Conservation (phyloP, 2,797 vertebrate species). For the Heteromormyrus szaboi region DNA sequence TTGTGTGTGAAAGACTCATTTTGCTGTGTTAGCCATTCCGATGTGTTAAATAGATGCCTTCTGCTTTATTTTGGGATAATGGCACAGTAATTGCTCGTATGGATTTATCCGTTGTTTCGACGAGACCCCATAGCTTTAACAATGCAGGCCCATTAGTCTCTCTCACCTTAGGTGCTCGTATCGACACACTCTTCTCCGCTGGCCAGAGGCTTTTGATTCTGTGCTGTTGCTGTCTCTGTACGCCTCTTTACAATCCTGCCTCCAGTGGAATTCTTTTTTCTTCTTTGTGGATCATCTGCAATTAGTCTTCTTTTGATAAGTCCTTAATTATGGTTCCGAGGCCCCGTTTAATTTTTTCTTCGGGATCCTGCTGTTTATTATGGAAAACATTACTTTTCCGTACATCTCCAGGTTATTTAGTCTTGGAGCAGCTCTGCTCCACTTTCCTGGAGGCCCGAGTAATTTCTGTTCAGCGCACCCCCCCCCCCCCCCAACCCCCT, state of each 20-base stretch:
- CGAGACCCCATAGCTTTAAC: conserved; percentile 5
- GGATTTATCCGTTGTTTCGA: conserved; percentile 19
- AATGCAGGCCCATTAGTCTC: conserved; percentile 12
- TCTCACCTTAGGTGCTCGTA: not conserved
- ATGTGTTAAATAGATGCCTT: conserved; percentile 3
- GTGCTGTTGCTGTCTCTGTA: not conserved
- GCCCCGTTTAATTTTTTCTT: not conserved
- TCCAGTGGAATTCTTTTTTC: not conserved
- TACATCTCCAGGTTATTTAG: not conserved
- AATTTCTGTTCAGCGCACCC: not conserved
- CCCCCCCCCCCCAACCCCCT: not conserved
- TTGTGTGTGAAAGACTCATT: not conserved
- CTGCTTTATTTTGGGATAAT: conserved; percentile 10
- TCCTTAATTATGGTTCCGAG: not conserved
- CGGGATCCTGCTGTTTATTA: not conserved
- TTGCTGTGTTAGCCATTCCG: not conserved
- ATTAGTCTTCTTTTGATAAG: not conserved
- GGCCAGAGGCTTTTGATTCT: conserved; percentile 1
- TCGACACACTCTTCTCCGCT: not conserved
- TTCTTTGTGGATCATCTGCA: not conserved
- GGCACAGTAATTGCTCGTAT: conserved; percentile 20
- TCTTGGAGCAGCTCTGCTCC: not conserved
- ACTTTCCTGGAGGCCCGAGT: not conserved
- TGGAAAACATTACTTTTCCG: not conserved
- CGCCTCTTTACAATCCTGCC: not conserved